These are phyloP conservation scores for Hylaeus volcanicus DNA, from an alignment of 1,140 invertebrate genomes.

Conservation along the genomic window DNA sequence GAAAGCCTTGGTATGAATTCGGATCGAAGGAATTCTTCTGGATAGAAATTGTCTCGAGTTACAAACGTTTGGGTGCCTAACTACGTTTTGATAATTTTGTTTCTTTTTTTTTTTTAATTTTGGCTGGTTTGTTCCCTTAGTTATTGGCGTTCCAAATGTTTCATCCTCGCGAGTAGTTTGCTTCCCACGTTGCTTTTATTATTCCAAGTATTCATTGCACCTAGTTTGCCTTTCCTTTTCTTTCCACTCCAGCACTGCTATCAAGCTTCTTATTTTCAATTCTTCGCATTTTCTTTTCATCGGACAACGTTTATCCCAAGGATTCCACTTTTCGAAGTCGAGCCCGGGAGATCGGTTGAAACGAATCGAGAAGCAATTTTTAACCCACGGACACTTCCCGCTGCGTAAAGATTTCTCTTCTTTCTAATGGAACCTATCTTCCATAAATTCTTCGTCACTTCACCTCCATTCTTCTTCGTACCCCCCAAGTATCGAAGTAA, in stretches of 20 bases:
- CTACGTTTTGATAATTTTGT: too few relatives aligned
- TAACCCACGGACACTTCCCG: background rate
- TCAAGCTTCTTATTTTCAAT: too few relatives aligned
- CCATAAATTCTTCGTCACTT: conserved; percentile 30
- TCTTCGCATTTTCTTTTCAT: too few relatives aligned
- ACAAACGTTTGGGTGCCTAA: too few relatives aligned
- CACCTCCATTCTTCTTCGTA: conserved; percentile 18
- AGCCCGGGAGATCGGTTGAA: background rate
- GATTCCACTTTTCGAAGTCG: background rate
- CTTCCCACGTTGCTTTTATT: too few relatives aligned
- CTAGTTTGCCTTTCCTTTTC: too few relatives aligned
- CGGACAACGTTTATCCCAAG: background rate
- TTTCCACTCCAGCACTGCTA: too few relatives aligned
- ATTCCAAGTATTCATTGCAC: too few relatives aligned
- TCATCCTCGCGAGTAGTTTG: too few relatives aligned
- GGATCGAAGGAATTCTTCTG: too few relatives aligned
- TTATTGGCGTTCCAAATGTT: background rate
- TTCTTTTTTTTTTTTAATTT: background rate
- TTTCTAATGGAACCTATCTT: conserved; percentile 5
- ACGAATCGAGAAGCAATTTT: conserved; percentile 5
- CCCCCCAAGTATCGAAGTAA: conserved; percentile 10
- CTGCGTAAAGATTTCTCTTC: background rate
- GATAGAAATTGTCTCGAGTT: too few relatives aligned
- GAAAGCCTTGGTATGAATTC: too few relatives aligned
- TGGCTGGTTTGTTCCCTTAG: conserved; percentile 7